These are phyloP conservation scores for Perca flavescens DNA, from an alignment of 2,113 vertebrate species.

Conservation along the genomic window DNA sequence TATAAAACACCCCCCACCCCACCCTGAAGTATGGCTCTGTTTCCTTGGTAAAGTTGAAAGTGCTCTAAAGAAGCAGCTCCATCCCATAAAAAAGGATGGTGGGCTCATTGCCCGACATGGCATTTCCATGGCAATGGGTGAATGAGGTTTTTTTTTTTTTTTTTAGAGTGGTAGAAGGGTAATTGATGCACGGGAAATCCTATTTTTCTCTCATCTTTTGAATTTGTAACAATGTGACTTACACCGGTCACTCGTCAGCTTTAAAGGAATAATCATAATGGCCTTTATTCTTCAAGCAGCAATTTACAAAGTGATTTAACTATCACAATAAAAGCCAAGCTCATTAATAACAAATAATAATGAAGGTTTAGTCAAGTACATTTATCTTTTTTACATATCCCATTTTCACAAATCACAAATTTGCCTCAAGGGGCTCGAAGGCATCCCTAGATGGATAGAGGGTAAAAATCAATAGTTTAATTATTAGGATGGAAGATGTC, in stretches of 20 bases:
- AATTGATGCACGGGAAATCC: constrained; percentile 29
- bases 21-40: constrained; percentile 54
- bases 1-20: constrained; percentile 14
- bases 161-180: constrained; percentile 8
- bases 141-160: constrained; percentile 29
- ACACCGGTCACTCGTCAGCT: constrained; percentile 13
- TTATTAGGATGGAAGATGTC: constrained; percentile 22
- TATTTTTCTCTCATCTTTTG: constrained; percentile 16
- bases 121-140: constrained; percentile 55
- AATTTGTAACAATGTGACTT: background rate
- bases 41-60: constrained; percentile 67
- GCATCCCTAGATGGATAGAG: background rate
- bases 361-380: background rate
- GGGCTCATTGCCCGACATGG: constrained; percentile 35
- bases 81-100: constrained; percentile 45
- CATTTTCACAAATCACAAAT: background rate
- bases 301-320: constrained; percentile 12
- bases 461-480: constrained; percentile 2
- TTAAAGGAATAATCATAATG: background rate
- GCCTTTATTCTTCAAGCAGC: constrained; percentile 4
- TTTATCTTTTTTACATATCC: background rate
- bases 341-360: background rate
- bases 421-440: background rate
- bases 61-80: constrained; percentile 50
- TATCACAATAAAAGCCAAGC: constrained; percentile 1